Evolutionary conservation across 37 sponge, comb jelly and placozoan species (phyloP).

Genomic region (Lycopodina hypogea): DNA sequence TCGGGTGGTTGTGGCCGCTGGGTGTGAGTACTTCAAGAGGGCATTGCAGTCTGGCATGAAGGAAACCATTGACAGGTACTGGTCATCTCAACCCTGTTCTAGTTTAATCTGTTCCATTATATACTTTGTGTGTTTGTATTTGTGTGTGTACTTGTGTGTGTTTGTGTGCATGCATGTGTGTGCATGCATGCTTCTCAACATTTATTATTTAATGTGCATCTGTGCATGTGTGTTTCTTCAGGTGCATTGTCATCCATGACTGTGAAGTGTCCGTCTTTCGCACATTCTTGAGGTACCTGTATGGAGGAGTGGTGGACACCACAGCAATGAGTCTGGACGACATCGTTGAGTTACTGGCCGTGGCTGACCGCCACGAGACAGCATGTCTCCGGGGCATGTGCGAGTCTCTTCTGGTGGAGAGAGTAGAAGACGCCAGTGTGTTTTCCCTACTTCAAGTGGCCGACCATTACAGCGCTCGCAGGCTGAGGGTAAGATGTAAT

Average conservation of each 20-base stretch:
- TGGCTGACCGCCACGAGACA: constrained; percentile 56
- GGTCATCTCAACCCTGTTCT: neutral
- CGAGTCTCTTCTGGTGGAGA: constrained; percentile 37
- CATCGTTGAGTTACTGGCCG: constrained; percentile 49
- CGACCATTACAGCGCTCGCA: constrained; percentile 42
- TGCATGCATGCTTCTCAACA: neutral
- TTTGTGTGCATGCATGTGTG: neutral
- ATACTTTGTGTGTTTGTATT: no score
- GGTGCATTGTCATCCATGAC: constrained; percentile 46
- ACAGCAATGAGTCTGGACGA: constrained; percentile 23
- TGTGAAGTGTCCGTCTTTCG: constrained; percentile 44
- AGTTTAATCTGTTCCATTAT: no score
- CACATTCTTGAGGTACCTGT: constrained; percentile 49
- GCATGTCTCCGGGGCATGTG: constrained; percentile 24
- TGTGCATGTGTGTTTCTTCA: constrained; percentile 1
- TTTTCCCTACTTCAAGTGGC: constrained; percentile 56
- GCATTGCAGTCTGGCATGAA: constrained; percentile 72
- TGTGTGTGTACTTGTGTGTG: no score
- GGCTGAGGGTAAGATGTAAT: constrained; percentile 18
- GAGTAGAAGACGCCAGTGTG: constrained; percentile 36
- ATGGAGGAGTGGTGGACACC: constrained; percentile 34
- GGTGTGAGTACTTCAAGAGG: constrained; percentile 57
- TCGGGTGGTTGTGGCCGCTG: constrained; percentile 59
- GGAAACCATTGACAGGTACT: constrained; percentile 57
- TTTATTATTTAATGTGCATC: neutral